These are phyloP conservation scores for Pseudococcus longispinus DNA, from an alignment of 2,888 invertebrate species.

Conservation along the genomic window DNA sequence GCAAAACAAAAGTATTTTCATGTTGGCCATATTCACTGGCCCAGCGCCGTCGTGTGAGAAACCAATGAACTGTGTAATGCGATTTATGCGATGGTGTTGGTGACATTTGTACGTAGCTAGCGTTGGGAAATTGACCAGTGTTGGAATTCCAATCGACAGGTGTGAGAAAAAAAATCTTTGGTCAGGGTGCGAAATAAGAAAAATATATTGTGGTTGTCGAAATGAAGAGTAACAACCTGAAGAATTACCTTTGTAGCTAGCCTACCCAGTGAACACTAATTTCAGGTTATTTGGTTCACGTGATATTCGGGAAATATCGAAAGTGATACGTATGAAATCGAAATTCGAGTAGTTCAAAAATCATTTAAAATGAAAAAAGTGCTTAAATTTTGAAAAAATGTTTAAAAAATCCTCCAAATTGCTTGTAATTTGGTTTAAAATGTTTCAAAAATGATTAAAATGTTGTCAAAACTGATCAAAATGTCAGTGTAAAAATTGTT, in stretches of 20 bases:
- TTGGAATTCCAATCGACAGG: background rate
- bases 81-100: background rate
- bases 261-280: too few species aligned
- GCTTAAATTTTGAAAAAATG: too few species aligned
- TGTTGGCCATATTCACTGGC: background rate
- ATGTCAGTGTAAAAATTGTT: too few species aligned
- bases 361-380: too few species aligned
- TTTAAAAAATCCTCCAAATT: too few species aligned
- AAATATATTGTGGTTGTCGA: background rate
- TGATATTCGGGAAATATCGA: too few species aligned
- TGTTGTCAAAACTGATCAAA: too few species aligned
- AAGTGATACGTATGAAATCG: background rate
- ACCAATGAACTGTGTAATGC: slow-evolving; percentile 25
- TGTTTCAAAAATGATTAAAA: too few species aligned
- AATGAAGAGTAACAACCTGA: background rate
- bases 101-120: background rate
- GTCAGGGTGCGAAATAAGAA: background rate
- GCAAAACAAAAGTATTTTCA: background rate
- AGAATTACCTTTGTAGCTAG: too few species aligned
- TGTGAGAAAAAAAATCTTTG: background rate
- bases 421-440: too few species aligned
- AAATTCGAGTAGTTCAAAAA: too few species aligned
- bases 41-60: slow-evolving; percentile 1
- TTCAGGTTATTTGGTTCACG: too few species aligned
- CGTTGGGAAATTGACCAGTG: slow-evolving; percentile 8